phyloP scores from a whole-genome alignment of 1,140 invertebrate genomes.

The Agrypnia vestita region DNA sequence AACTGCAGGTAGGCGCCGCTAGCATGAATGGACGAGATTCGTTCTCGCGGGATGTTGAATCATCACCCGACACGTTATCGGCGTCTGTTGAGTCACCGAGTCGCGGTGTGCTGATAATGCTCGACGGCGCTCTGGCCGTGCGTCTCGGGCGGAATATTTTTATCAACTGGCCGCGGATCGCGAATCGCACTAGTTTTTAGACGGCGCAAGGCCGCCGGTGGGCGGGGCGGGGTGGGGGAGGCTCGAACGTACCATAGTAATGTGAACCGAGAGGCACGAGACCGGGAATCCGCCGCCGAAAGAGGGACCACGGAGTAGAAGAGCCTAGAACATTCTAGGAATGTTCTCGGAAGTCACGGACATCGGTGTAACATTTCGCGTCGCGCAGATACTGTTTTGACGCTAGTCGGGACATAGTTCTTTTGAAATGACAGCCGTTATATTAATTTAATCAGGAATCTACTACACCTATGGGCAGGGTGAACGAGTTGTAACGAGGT shows the following conservation, averaged over 20 bases:
- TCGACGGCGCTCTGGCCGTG: neutral
- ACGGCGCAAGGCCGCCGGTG: constrained; percentile 41
- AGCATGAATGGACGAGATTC: neutral
- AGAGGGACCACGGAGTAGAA: constrained; percentile 12
- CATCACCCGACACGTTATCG: neutral
- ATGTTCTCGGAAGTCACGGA: neutral
- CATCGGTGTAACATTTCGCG: too few species aligned
- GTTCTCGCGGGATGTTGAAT: neutral
- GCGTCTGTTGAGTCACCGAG: neutral
- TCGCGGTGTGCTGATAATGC: neutral
- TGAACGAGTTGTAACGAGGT: too few species aligned
- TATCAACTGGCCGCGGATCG: constrained; percentile 51
- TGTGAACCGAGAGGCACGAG: constrained; percentile 4
- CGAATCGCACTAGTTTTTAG: constrained; percentile 50
- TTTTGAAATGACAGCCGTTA: too few species aligned
- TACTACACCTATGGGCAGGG: too few species aligned
- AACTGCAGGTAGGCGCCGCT: constrained; percentile 12
- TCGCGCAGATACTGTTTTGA: too few species aligned
- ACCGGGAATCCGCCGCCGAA: neutral
- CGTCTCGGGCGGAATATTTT: constrained; percentile 34
- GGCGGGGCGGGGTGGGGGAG: constrained; percentile 20
- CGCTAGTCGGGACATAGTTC: too few species aligned
- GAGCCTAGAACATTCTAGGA: constrained; percentile 19
- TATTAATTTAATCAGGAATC: too few species aligned
- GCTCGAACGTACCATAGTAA: neutral